Conservation (phyloP, 2,113 vertebrate species). For the Sardina pilchardus region DNA sequence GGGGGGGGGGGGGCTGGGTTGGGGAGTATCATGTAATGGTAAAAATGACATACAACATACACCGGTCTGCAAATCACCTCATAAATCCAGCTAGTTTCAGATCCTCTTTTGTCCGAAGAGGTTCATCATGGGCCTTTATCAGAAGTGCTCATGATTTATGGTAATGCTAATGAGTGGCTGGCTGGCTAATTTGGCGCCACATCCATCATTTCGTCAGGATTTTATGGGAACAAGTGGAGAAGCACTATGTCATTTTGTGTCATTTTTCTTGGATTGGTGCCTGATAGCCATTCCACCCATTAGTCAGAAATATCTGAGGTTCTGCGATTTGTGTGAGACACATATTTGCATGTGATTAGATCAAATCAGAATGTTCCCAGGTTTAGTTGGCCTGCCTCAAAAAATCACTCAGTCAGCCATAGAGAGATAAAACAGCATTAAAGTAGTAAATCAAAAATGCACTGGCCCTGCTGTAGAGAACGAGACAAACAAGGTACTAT, state of each 20-base stretch:
- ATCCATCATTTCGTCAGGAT: neutral
- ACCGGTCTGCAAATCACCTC: neutral
- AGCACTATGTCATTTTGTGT: neutral
- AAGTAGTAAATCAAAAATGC: neutral
- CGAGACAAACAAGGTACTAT: neutral
- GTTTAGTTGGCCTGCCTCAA: neutral
- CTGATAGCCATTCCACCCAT: neutral
- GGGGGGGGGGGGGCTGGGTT: too few relatives aligned
- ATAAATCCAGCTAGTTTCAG: neutral
- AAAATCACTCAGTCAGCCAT: neutral
- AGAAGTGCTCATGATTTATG: constrained; percentile 45
- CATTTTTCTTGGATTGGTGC: neutral
- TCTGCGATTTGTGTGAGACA: neutral
- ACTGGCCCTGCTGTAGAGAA: neutral
- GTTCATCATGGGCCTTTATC: constrained; percentile 31
- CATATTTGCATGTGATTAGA: neutral
- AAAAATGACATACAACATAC: neutral
- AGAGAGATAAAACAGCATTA: neutral
- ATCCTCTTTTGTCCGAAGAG: constrained; percentile 52
- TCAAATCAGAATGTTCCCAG: neutral
- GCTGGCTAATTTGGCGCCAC: neutral
- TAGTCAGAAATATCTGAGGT: neutral
- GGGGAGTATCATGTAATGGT: neutral
- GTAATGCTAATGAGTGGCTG: constrained; percentile 28
- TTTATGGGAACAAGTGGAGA: neutral